A percentile compares a stretch with the other conserved stretches of the same genome.
phyloP scores from a whole-genome alignment of 2,113 vertebrate genomes.

The Craseonycteris thonglongyai region DNA sequence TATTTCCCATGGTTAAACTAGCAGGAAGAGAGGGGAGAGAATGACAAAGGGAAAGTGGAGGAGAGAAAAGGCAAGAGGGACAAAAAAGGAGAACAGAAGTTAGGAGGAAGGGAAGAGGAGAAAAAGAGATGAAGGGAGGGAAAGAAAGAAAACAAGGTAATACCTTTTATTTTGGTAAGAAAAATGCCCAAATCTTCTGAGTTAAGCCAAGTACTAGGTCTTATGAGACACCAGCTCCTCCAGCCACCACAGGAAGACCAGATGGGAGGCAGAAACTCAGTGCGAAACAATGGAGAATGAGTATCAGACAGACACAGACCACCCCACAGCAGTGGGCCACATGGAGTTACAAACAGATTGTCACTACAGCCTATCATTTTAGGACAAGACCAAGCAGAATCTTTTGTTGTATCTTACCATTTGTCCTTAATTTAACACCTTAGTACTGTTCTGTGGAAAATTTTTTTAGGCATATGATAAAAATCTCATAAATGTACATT shows the following conservation, averaged over 20 bases:
- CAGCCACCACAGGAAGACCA: background rate
- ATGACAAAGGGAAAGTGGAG: background rate
- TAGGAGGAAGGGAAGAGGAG: background rate
- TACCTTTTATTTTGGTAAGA: background rate
- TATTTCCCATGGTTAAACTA: background rate
- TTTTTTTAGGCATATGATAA: background rate
- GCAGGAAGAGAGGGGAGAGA: background rate
- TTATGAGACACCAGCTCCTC: background rate
- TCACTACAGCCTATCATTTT: background rate
- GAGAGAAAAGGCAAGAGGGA: background rate
- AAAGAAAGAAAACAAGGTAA: background rate
- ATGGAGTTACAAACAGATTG: background rate
- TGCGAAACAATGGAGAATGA: background rate
- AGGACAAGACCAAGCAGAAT: background rate
- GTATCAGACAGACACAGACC: background rate
- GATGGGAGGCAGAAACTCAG: background rate
- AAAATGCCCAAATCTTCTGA: background rate
- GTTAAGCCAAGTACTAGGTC: background rate
- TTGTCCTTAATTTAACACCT: background rate
- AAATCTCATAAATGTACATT: background rate
- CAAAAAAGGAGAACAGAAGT: background rate
- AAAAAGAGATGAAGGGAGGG: background rate
- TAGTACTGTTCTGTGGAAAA: background rate
- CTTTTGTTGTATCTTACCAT: background rate
- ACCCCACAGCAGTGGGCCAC: background rate